Evolutionary conservation across 1,140 invertebrate genomes (phyloP), one percentile per base, ranked within the genome.

Genomic region (Nymphalis io): DNA sequence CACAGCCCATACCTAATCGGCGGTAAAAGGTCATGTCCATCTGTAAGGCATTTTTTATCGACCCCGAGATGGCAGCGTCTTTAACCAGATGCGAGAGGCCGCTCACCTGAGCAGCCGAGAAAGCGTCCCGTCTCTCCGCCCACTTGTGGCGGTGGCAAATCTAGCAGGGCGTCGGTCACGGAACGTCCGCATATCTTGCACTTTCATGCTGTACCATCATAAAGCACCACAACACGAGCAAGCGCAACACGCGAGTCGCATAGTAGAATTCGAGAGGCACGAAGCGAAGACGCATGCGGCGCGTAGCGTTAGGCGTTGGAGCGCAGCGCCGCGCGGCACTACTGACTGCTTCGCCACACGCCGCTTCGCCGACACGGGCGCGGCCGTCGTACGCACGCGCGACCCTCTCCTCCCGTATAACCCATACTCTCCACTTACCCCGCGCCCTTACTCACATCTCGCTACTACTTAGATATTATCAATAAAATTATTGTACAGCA

Each of bases 401-500:
- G 79, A 79, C 66, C 61, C 69, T 60, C 76, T 51, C 68, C 73
- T 27, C 74, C 68, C 62, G 48, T 53, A 18, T 5, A 13, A 1
- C 51, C 51, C 51, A 11, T 44, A 13, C 51, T 23, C 51, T 27
- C 51, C 51, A 13, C 73, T 21, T 57, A 53, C 74, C 72, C 59
- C 72, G 60, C 66, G 71, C 73, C 72, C 81, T 79, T 82, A 83
- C 83, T 85, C 82, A 82, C 86, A 87, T 88, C 88, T 90, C 88
- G 76, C 80, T 87, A 85, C 84, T 85, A 87, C 85, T 88, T 85
- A 83, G 84, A 90, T 90, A 90, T 90, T 90, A 90, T 90, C 88
- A 90, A 90, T 90, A 90, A 89, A 89, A 90, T 88, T 88, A 90
- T 89, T 89, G 83, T 87, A 84, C 80, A 62, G 83, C 81, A 87